phyloP scores from a whole-genome alignment of 2,797 vertebrate genomes.

The Squalus acanthias region DNA sequence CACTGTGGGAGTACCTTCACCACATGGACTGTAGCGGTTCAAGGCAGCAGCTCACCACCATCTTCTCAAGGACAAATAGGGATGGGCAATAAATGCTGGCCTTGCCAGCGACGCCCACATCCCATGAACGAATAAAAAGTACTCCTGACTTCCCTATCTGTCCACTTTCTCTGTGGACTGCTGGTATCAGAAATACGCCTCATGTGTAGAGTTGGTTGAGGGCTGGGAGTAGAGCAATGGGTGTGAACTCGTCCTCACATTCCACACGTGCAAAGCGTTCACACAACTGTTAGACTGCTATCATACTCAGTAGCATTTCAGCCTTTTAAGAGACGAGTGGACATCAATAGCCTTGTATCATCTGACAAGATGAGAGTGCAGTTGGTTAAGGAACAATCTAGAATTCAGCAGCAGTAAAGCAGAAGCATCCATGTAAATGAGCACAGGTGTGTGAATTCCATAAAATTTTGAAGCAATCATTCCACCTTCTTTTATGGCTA shows the following conservation, averaged over 20 bases:
- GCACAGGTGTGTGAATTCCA: background rate
- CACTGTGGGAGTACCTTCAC: no score
- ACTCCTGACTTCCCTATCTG: background rate
- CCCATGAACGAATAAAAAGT: no score
- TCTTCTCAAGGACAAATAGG: no score
- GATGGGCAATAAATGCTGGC: no score
- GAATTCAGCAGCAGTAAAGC: background rate
- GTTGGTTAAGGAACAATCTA: background rate
- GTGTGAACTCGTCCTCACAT: background rate
- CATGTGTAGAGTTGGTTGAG: background rate
- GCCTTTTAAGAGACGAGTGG: background rate
- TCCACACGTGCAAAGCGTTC: background rate
- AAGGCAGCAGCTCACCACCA: no score
- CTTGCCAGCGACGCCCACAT: no score
- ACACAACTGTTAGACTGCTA: background rate
- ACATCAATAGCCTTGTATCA: background rate
- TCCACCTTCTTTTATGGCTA: background rate
- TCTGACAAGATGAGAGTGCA: background rate
- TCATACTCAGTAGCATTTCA: background rate
- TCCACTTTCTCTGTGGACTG: background rate
- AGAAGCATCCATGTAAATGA: background rate
- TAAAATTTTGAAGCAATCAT: background rate
- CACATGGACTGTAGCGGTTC: no score
- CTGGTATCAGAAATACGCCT: background rate
- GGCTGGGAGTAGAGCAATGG: background rate